phyloP scores from a whole-genome alignment of 2,888 invertebrate species.

The Nemurella pictetii region DNA sequence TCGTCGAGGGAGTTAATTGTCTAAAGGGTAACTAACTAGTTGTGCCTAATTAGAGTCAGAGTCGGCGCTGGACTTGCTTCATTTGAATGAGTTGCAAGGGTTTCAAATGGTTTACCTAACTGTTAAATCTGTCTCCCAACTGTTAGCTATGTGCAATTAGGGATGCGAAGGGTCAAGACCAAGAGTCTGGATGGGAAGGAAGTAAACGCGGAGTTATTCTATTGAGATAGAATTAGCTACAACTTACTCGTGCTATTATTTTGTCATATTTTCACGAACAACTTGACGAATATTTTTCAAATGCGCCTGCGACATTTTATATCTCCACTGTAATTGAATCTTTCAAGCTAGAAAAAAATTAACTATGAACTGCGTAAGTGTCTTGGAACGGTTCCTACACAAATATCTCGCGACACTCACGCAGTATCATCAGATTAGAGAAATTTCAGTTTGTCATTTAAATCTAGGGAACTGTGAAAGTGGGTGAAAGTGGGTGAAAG shows the following conservation, averaged over 20 bases:
- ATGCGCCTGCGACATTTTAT: too few relatives aligned
- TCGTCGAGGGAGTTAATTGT: constrained; percentile 25
- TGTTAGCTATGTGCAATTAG: not conserved
- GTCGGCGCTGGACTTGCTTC: not conserved
- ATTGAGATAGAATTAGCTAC: not conserved
- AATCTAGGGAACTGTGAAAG: too few relatives aligned
- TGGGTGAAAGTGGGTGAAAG: too few relatives aligned
- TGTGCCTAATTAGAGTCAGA: constrained; percentile 22
- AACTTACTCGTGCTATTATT: not conserved
- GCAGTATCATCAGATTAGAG: too few relatives aligned
- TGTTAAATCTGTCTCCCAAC: constrained; percentile 28
- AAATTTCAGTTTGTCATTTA: not conserved
- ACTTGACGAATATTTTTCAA: too few relatives aligned
- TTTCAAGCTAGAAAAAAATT: too few relatives aligned
- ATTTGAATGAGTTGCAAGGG: not conserved
- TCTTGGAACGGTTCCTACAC: too few relatives aligned
- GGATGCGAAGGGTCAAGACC: not conserved
- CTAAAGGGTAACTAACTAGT: constrained; percentile 27
- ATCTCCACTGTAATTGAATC: too few relatives aligned
- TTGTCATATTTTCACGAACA: not conserved
- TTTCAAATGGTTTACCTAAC: constrained; percentile 31
- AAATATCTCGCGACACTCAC: not conserved
- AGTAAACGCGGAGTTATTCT: not conserved
- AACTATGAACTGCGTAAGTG: not conserved
- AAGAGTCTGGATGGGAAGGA: not conserved